These are phyloP conservation scores for Conus canariensis DNA, from an alignment of 2,888 invertebrate species.

Conservation along the genomic window DNA sequence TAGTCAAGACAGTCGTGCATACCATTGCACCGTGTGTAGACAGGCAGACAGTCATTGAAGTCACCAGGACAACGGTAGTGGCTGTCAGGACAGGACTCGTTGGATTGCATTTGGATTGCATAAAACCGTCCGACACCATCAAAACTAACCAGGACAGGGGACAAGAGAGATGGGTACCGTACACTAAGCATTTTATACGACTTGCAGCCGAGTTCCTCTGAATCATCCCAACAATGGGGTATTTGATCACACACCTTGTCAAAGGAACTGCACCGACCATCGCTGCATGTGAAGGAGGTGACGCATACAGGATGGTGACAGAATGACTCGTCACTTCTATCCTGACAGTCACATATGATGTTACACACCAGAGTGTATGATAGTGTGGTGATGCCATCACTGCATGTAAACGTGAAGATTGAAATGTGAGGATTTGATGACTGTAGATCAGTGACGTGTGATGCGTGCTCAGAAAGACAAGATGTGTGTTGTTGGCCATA, in stretches of 20 bases:
- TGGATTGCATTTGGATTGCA: neutral
- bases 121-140: neutral
- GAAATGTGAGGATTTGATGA: neutral
- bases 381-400: neutral
- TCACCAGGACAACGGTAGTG: neutral
- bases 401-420: neutral
- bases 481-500: neutral
- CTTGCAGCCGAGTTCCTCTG: neutral
- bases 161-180: too few species aligned
- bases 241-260: neutral
- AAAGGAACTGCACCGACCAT: slow-evolving; percentile 1
- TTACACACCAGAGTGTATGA: neutral
- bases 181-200: neutral
- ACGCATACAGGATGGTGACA: neutral
- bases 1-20: neutral
- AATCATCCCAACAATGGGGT: neutral
- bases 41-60: slow-evolving; percentile 11
- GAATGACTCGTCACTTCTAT: neutral
- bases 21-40: slow-evolving; percentile 11
- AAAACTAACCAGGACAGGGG: neutral
- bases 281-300: neutral
- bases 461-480: neutral
- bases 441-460: neutral
- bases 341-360: neutral
- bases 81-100: neutral